These are phyloP conservation scores for Myrmophylax atrothorax DNA, from an alignment of 2,113 vertebrate genomes.

Conservation along the genomic window DNA sequence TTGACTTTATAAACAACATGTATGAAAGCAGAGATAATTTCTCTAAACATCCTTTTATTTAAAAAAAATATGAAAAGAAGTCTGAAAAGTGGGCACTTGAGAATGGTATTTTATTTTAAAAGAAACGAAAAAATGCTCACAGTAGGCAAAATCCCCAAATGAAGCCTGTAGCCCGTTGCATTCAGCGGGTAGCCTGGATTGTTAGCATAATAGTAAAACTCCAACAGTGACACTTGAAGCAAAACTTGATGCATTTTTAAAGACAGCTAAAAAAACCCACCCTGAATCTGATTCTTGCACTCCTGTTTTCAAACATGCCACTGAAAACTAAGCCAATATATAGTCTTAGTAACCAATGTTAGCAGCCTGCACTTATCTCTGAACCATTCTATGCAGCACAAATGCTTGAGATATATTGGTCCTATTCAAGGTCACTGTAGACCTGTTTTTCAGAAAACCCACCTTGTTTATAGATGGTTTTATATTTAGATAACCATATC, in stretches of 20 bases:
- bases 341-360: not conserved
- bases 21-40: conserved; percentile 23
- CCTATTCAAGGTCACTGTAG: not conserved
- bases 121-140: conserved; percentile 43
- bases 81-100: not conserved
- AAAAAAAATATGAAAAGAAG: not conserved
- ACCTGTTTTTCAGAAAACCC: not conserved
- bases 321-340: conserved; percentile 1
- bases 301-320: conserved; percentile 1
- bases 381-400: not conserved
- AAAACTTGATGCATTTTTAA: conserved; percentile 68
- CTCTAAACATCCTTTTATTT: conserved; percentile 1
- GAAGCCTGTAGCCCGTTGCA: conserved; percentile 20
- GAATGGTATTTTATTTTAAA: conserved; percentile 41
- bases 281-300: not conserved
- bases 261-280: conserved; percentile 1
- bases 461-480: not conserved
- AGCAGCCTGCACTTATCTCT: not conserved
- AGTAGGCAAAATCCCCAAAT: conserved; percentile 62
- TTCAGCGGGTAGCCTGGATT: conserved; percentile 48
- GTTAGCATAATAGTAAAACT: conserved; percentile 63
- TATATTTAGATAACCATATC: not conserved
- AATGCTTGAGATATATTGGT: not conserved
- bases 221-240: conserved; percentile 64
- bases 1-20: not conserved